A percentile compares a stretch with the other conserved stretches of the same genome.
phyloP scores from a whole-genome alignment of 2,113 vertebrate species.

The Xiphias gladius region DNA sequence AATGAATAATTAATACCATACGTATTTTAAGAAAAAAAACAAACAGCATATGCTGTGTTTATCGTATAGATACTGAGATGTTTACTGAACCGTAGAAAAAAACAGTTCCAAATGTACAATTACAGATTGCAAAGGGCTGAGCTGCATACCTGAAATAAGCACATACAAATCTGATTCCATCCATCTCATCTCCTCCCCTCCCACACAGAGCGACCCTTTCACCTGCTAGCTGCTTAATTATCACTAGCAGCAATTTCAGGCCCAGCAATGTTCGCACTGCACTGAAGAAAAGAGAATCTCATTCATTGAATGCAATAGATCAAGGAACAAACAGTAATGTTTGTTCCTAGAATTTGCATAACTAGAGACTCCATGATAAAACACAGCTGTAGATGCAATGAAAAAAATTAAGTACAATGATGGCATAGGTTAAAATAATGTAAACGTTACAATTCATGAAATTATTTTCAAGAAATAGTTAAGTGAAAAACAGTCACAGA shows the following conservation, averaged over 20 bases:
- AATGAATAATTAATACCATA: background rate
- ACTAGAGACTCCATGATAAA: constrained; percentile 12
- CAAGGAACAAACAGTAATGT: background rate
- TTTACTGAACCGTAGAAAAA: constrained; percentile 36
- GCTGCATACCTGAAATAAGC: constrained; percentile 53
- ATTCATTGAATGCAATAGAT: constrained; percentile 13
- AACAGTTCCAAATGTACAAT: constrained; percentile 40
- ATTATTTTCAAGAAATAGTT: no score
- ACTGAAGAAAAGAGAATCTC: constrained; percentile 43
- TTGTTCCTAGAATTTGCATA: background rate
- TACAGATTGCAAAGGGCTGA: constrained; percentile 49
- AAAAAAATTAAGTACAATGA: background rate
- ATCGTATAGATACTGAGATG: background rate
- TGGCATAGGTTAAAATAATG: background rate
- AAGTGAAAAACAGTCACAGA: background rate
- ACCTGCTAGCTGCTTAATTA: constrained; percentile 75
- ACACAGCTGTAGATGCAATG: background rate
- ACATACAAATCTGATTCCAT: constrained; percentile 64
- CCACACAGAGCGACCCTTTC: constrained; percentile 70
- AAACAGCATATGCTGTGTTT: background rate
- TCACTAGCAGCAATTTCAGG: constrained; percentile 66
- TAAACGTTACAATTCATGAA: background rate
- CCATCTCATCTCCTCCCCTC: constrained; percentile 58
- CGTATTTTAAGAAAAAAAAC: background rate
- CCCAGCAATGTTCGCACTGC: constrained; percentile 11